Conservation (phyloP, 2,888 invertebrate genomes). For the Melinopterus prodromus region DNA sequence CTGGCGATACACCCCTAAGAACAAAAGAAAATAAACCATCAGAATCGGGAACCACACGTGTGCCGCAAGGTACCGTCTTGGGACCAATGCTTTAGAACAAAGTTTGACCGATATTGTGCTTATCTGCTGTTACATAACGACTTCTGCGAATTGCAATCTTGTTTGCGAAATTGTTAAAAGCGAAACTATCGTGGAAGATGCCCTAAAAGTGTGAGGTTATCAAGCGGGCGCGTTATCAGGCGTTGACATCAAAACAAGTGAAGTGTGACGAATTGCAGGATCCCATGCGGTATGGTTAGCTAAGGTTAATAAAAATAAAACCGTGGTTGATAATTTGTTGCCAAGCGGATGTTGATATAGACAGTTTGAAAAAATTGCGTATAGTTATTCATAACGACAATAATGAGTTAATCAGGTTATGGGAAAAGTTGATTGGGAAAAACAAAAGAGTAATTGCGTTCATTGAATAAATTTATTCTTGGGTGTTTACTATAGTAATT, state of each 20-base stretch:
- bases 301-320: not conserved
- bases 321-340: not conserved
- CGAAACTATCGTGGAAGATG: not conserved
- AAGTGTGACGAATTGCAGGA: not conserved
- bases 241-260: not conserved
- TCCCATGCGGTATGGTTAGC: not conserved
- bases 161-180: not conserved
- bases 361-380: not conserved
- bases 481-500: not conserved
- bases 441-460: no score
- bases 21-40: not conserved
- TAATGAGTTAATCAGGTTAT: no score
- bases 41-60: no score
- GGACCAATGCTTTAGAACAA: not conserved
- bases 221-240: not conserved
- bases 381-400: no score
- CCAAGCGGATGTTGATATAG: not conserved
- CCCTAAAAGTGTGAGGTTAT: not conserved
- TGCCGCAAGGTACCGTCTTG: no score
- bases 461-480: not conserved
- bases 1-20: slow-evolving; percentile 40
- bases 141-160: not conserved
- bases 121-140: not conserved
- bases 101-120: no score
- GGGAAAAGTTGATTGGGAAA: no score